These are phyloP conservation scores for Bufotes viridis DNA, from an alignment of 2,797 vertebrate species.

Conservation along the genomic window DNA sequence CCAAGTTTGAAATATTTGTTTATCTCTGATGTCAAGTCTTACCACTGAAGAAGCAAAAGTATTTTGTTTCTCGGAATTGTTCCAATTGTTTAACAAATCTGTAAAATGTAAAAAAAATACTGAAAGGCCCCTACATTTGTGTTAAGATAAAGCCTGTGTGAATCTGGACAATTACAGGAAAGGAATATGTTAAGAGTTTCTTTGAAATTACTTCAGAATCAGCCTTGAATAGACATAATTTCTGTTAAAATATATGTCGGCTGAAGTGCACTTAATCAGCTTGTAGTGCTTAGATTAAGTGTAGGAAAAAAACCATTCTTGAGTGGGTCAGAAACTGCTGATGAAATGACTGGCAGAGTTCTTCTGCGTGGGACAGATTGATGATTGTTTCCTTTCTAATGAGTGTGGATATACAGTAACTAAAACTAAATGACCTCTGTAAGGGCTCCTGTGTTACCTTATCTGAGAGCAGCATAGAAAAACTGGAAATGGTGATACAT, in stretches of 20 bases:
- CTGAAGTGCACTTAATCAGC: constrained; percentile 42
- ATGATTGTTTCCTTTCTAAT: neutral
- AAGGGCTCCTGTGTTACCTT: neutral
- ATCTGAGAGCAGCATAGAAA: neutral
- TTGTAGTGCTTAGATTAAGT: constrained; percentile 18
- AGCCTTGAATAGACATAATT: constrained; percentile 36
- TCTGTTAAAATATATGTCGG: constrained; percentile 20
- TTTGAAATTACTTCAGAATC: constrained; percentile 44
- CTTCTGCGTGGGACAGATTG: neutral
- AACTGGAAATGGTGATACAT: neutral
- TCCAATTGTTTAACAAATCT: neutral
- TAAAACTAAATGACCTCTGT: neutral
- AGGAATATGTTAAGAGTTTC: neutral
- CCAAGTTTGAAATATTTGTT: neutral
- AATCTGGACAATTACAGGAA: constrained; percentile 4
- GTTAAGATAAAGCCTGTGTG: neutral
- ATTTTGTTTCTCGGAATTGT: neutral
- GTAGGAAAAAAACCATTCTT: neutral
- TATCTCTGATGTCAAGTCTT: neutral
- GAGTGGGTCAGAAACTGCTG: neutral
- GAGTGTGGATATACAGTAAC: neutral
- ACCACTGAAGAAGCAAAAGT: neutral
- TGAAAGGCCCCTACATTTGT: neutral
- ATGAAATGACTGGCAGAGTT: neutral
- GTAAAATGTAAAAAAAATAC: neutral